phyloP scores from a whole-genome alignment of 1,140 invertebrate species.

The Potamilus streckersoni region DNA sequence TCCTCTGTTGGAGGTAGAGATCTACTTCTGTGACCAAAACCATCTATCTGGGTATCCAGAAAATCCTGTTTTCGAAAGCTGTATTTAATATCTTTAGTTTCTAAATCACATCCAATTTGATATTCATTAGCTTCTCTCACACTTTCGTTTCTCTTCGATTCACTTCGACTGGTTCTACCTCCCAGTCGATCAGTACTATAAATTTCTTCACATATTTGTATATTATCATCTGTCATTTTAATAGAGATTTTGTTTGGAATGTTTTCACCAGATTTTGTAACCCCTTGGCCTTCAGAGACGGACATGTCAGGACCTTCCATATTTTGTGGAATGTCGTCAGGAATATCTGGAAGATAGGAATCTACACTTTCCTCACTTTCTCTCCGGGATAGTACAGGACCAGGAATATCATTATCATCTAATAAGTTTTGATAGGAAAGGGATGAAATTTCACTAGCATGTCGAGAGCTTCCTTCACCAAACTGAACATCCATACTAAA shows the following conservation, averaged over 20 bases:
- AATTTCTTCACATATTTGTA: slow-evolving; percentile 24
- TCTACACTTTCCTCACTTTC: slow-evolving; percentile 62
- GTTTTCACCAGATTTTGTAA: slow-evolving; percentile 41
- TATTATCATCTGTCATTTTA: slow-evolving; percentile 17
- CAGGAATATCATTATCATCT: slow-evolving; percentile 52
- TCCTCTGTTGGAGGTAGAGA: slow-evolving; percentile 25
- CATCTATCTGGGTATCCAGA: slow-evolving; percentile 17
- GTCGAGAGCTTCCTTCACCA: slow-evolving; percentile 60
- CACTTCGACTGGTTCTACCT: slow-evolving; percentile 16
- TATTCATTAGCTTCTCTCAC: slow-evolving; percentile 25
- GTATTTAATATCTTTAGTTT: slow-evolving; percentile 24
- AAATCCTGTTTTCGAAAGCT: slow-evolving; percentile 33
- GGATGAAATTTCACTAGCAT: slow-evolving; percentile 64
- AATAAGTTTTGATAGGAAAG: slow-evolving; percentile 63
- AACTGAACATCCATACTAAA: slow-evolving; percentile 63
- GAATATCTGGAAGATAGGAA: slow-evolving; percentile 53
- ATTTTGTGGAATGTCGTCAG: slow-evolving; percentile 46
- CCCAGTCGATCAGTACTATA: slow-evolving; percentile 26
- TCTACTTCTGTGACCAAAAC: slow-evolving; percentile 14
- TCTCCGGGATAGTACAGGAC: slow-evolving; percentile 45
- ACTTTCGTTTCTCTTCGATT: slow-evolving; percentile 14
- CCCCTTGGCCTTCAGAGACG: slow-evolving; percentile 36
- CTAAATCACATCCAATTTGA: slow-evolving; percentile 19
- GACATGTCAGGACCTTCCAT: slow-evolving; percentile 42
- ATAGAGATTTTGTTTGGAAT: slow-evolving; percentile 30